These are phyloP conservation scores for Oasisia sp. DNA, from an alignment of 2,888 invertebrate genomes.

Conservation along the genomic window DNA sequence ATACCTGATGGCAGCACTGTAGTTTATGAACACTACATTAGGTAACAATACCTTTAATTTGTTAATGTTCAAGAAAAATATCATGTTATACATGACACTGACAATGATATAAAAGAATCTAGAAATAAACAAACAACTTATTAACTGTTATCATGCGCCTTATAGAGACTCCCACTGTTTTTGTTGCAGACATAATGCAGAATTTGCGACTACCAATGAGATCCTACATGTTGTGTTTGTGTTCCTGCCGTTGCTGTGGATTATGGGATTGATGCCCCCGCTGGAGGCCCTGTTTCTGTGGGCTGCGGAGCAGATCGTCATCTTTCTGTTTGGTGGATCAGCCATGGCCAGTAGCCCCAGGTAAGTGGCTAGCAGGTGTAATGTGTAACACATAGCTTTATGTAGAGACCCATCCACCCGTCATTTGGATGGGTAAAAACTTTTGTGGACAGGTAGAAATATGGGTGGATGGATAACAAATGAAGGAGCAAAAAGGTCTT, in stretches of 20 bases:
- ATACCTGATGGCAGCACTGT: no score
- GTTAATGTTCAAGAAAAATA: no score
- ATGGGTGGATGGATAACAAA: no score
- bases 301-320: conserved; percentile 56
- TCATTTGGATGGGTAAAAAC: no score
- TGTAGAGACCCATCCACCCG: no score
- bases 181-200: conserved; percentile 26
- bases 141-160: neutral
- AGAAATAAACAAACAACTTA: neutral
- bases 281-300: conserved; percentile 59
- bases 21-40: no score
- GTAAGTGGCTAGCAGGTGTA: conserved; percentile 23
- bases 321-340: conserved; percentile 59
- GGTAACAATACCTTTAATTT: no score
- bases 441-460: no score
- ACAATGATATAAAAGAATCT: no score
- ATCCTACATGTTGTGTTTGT: conserved; percentile 57
- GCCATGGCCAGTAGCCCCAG: conserved; percentile 46
- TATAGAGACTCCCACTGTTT: neutral
- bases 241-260: conserved; percentile 58
- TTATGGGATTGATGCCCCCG: conserved; percentile 57
- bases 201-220: conserved; percentile 52
- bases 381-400: no score
- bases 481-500: no score
- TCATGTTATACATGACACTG: no score